Base-by-base conservation (phyloP, 92 coral and sea anemone species). In the Heteractis magnifica region DNA sequence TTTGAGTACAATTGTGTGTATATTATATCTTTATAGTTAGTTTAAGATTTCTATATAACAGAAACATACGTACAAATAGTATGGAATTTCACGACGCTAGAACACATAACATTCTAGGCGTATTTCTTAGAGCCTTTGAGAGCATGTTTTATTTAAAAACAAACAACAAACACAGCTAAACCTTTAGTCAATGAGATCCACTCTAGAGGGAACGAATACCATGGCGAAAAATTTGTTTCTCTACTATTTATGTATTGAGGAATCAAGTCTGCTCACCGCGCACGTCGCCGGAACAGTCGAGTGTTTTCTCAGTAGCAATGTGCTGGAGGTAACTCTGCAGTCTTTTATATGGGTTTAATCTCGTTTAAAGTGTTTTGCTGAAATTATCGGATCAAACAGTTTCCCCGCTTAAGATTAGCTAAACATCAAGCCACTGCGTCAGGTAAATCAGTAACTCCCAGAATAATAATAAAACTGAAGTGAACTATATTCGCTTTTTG, bases 321-420 rank as follows among this genome's bases (percentile, higher is more conserved):
- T 34, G 78, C 79, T 52, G 60, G 79, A 64, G 64, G 79, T 76
- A 20, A 20, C 15, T 75, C 58, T 50, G 10, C 26, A 71, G 23
- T 76, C 79, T 13, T 51, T 76, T 18, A 76, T n/a, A 6, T 23
- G 8, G 70, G 34, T 20, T 18, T 62, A 62, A 62, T 62, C 70
- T 62, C 6, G 20, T 62, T 62, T 62, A 62, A 34, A 76, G 58
- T 52, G 79, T 76, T 52, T 55, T 76, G 79, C 53, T 76, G 59
- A 76, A 50, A 76, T 76, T 76, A 76, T 76, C 79, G 59, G 79
- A 52, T 76, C 58, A 50, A 76, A 52, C 50, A 49, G 15, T 34
- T 75, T 21, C 59, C 64, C 55, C 78, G 52, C 78, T 34, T 74
- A 68, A 68, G 73, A 23, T 11, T 68, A 68, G 26, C 49, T 26